phyloP scores from a whole-genome alignment of 1,140 invertebrate species.

The Periplaneta americana region DNA sequence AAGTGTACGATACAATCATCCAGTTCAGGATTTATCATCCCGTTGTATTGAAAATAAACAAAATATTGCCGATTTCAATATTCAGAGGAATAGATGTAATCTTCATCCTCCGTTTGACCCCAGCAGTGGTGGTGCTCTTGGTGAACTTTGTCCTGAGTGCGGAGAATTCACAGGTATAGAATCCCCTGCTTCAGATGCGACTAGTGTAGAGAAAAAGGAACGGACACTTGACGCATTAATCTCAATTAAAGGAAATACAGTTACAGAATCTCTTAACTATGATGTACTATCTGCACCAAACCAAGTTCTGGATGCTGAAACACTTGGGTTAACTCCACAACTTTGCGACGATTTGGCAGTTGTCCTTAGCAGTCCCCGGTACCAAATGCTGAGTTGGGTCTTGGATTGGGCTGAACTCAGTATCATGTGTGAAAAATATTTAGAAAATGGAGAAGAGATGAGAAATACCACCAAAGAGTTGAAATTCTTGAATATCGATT shows the following conservation, averaged over 20 bases:
- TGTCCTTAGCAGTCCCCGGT: slow-evolving; percentile 52
- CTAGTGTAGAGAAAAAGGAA: slow-evolving; percentile 28
- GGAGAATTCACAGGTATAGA: slow-evolving; percentile 28
- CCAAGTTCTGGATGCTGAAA: slow-evolving; percentile 42
- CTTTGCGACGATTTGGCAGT: slow-evolving; percentile 55
- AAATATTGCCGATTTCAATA: background rate
- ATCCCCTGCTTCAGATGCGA: background rate
- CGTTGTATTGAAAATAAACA: background rate
- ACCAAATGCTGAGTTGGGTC: slow-evolving; percentile 55
- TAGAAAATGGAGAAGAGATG: slow-evolving; percentile 50
- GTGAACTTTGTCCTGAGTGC: slow-evolving; percentile 33
- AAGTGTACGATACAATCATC: background rate
- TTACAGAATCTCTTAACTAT: slow-evolving; percentile 39
- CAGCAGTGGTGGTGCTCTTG: slow-evolving; percentile 7
- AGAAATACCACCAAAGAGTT: slow-evolving; percentile 52
- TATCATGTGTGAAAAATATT: slow-evolving; percentile 49
- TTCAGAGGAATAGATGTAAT: background rate
- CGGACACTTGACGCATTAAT: slow-evolving; percentile 39
- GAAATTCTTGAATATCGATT: slow-evolving; percentile 59
- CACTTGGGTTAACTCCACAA: slow-evolving; percentile 49
- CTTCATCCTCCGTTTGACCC: slow-evolving; percentile 5
- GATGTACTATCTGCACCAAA: slow-evolving; percentile 42
- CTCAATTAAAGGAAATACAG: slow-evolving; percentile 33
- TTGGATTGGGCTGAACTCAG: slow-evolving; percentile 51
- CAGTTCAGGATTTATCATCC: background rate